These are phyloP conservation scores for Halictus ligatus DNA, from an alignment of 2,888 invertebrate species.

Conservation along the genomic window DNA sequence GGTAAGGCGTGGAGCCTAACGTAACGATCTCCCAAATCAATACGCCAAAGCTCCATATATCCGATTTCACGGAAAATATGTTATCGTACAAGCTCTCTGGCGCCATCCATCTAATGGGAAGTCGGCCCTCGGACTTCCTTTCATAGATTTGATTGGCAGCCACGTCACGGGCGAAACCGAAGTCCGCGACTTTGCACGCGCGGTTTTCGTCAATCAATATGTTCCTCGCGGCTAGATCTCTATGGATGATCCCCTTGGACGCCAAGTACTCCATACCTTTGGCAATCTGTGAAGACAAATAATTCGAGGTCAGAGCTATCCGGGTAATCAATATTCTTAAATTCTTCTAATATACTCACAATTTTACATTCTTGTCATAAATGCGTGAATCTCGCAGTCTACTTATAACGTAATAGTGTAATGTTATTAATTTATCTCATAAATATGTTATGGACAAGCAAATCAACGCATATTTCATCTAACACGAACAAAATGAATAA, in stretches of 20 bases:
- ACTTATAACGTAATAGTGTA: no score
- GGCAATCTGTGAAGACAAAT: constrained; percentile 86
- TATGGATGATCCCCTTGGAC: constrained; percentile 89
- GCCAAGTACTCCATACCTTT: constrained; percentile 83
- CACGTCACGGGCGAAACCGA: constrained; percentile 96
- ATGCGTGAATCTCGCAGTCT: no score
- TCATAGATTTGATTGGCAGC: constrained; percentile 95
- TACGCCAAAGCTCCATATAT: constrained; percentile 98
- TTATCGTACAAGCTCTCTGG: constrained; percentile 97
- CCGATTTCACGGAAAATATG: constrained; percentile 96
- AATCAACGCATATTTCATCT: no score
- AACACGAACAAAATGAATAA: background rate
- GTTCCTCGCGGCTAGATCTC: constrained; percentile 95
- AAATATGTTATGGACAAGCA: no score
- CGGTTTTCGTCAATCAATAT: constrained; percentile 94
- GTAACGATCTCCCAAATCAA: constrained; percentile 98
- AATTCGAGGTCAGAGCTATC: no score
- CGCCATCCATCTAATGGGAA: constrained; percentile 96
- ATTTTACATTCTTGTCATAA: no score
- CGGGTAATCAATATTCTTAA: no score
- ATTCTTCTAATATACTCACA: no score
- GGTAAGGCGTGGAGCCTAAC: constrained; percentile 97
- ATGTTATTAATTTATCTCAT: no score
- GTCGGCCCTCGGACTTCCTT: constrained; percentile 91
- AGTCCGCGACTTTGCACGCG: constrained; percentile 96